phyloP scores from a whole-genome alignment of 2,113 vertebrate genomes.

The Phalacrocorax carbo region DNA sequence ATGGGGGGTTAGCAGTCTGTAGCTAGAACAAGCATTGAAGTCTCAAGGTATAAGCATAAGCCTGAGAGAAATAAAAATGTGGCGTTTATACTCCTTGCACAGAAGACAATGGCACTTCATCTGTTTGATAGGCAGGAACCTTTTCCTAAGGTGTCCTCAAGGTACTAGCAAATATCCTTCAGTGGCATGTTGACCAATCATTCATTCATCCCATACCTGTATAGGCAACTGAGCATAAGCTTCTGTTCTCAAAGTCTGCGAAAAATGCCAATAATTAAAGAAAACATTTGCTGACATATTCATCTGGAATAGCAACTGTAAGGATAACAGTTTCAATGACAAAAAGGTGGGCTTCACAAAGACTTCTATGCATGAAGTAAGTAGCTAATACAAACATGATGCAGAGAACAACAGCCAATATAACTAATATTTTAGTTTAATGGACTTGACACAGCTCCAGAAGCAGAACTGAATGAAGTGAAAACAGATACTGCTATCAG shows the following conservation, averaged over 20 bases:
- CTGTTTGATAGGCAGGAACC: neutral
- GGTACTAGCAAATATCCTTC: neutral
- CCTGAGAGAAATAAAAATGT: neutral
- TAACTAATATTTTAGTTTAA: neutral
- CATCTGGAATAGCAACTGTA: neutral
- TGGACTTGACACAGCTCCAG: fast-evolving
- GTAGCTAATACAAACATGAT: neutral
- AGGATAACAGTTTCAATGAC: neutral
- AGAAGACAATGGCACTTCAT: neutral
- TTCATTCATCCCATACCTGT: neutral
- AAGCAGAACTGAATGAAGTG: neutral
- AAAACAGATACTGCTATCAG: neutral
- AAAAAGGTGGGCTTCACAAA: neutral
- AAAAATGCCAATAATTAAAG: neutral
- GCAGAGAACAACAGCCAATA: neutral
- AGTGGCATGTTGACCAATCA: neutral
- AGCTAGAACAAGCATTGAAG: neutral
- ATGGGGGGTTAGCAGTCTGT: neutral
- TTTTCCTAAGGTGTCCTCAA: neutral
- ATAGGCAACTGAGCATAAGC: neutral
- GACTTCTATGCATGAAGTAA: neutral
- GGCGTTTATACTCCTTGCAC: neutral
- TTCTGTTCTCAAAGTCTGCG: neutral
- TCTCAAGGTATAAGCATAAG: neutral
- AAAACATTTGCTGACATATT: neutral